A percentile compares a stretch with the other conserved stretches of the same genome.
These are phyloP conservation scores for Glyphotaelius pellucidus DNA, from an alignment of 2,888 invertebrate genomes.

Conservation along the genomic window DNA sequence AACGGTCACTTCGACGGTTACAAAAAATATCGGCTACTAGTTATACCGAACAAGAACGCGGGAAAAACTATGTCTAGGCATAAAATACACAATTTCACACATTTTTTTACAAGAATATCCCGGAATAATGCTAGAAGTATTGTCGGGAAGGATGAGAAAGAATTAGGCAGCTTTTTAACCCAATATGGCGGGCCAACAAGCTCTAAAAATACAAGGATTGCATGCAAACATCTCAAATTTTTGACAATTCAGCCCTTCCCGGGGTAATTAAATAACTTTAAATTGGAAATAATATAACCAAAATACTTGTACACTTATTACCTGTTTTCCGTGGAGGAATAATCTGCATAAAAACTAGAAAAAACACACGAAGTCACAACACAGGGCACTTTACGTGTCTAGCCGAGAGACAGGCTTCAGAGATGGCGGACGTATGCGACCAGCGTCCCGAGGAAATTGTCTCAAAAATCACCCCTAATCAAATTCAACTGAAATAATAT, in stretches of 20 bases:
- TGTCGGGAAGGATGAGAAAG: constrained; percentile 67
- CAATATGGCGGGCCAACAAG: constrained; percentile 83
- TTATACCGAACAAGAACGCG: constrained; percentile 73
- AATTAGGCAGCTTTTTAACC: constrained; percentile 78
- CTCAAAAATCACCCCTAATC: constrained; percentile 70
- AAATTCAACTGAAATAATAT: constrained; percentile 71
- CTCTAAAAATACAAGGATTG: constrained; percentile 77
- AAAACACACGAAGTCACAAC: constrained; percentile 77
- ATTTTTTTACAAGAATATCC: constrained; percentile 73
- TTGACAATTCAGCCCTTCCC: constrained; percentile 59
- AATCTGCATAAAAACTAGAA: constrained; percentile 74
- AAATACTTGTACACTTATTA: constrained; percentile 68
- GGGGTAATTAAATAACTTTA: constrained; percentile 71
- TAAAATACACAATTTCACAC: constrained; percentile 72
- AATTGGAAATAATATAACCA: constrained; percentile 45
- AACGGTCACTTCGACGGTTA: constrained; percentile 59
- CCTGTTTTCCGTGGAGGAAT: constrained; percentile 72
- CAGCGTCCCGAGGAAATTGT: constrained; percentile 73
- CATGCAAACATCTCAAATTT: constrained; percentile 69
- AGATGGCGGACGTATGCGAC: constrained; percentile 77
- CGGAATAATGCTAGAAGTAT: constrained; percentile 56
- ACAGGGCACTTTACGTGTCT: constrained; percentile 74
- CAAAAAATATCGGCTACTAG: constrained; percentile 72
- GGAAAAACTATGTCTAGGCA: constrained; percentile 75
- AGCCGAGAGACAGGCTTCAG: constrained; percentile 76